Conservation (phyloP, 1,140 invertebrate species). For the Steinernema feltiae region DNA sequence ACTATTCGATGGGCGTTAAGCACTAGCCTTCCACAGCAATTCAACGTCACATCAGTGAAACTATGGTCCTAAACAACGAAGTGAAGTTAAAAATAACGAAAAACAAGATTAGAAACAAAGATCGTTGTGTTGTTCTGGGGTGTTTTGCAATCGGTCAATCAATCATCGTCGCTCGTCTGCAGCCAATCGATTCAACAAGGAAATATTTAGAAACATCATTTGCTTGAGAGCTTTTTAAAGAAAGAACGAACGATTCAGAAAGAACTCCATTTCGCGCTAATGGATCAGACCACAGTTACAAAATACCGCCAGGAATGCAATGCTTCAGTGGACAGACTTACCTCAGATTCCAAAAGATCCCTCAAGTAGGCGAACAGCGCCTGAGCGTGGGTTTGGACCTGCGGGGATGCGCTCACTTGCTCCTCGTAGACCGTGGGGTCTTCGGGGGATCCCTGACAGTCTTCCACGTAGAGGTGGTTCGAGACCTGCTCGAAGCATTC, state of each 20-base stretch:
- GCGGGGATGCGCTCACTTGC: background rate
- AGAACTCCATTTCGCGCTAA: no score
- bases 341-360: background rate
- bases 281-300: no score
- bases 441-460: background rate
- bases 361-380: background rate
- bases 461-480: background rate
- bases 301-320: no score
- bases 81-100: background rate
- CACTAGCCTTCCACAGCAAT: constrained; percentile 15
- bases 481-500: constrained; percentile 1
- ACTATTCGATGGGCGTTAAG: constrained; percentile 21
- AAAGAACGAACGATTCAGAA: no score
- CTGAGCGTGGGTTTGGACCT: background rate
- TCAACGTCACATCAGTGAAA: constrained; percentile 16
- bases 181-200: no score
- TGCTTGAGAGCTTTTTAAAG: no score
- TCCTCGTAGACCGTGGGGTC: background rate
- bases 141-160: background rate
- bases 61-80: constrained; percentile 12
- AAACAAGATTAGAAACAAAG: background rate
- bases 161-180: no score
- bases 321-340: background rate
- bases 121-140: background rate
- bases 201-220: no score